Base-by-base conservation (phyloP, 2,797 vertebrate genomes). In the Anguilla obscura region DNA sequence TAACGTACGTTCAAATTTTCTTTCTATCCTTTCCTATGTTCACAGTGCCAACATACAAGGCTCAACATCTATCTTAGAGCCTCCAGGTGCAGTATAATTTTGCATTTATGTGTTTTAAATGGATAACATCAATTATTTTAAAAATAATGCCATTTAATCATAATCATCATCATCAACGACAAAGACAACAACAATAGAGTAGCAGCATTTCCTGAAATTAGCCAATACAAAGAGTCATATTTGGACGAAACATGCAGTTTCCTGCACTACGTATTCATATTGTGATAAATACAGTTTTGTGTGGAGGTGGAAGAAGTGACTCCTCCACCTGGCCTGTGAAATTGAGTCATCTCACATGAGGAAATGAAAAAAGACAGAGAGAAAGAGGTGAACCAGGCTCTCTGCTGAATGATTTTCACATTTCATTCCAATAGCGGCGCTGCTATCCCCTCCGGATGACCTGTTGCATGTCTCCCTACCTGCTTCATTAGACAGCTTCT, bases 401-500 rank as follows among this genome's bases (percentile, higher is more conserved):
- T 90, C 88, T 82, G 84, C 90, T 52, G 93, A 91, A 94, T 87
- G 16, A 86, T 92, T 92, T 94, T 92, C 89, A 66, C 83, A 86
- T 83, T 87, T 91, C 90, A 90, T 91, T 88, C 88, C 92, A 90
- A 82, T 7, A 87, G 76, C 86, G 36, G 84, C 54, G 85, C 85
- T 66, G 69, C 85, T 36, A 45, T 91, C 89, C 89, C 94, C 94
- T 89, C 89, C 89, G 85, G 69, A 84, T 93, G 92, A 94, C 93
- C 92, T 63, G 40, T 66, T 89, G 86, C 91, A 86, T 88, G 89
- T 71, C 90, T 86, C 79, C 89, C 90, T 92, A 94, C 93, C 91
- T 91, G 92, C 91, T 94, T 90, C 89, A 93, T 92, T 91, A 92
- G 93, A 91, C 91, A 90, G 90, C 88, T 91, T 92, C 88, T 89